Evolutionary conservation across 53 echinoderm and acorn worm genomes (phyloP), one percentile per base, ranked within the genome.

Genomic region (Hippasteria phrygiana): DNA sequence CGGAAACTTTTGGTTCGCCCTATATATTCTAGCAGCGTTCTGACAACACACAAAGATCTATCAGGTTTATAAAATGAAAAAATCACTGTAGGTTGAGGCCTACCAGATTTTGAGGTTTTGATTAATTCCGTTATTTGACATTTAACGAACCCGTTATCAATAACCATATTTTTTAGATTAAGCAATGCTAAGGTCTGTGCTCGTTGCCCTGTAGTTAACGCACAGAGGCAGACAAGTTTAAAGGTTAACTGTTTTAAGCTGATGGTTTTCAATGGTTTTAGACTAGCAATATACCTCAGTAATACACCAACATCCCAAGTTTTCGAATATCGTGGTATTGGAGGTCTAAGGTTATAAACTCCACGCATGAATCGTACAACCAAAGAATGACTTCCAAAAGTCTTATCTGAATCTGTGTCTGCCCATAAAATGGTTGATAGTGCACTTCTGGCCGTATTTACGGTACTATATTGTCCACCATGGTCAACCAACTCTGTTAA

Each of bases 301-400:
- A n/a, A n/a, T n/a, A 72, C 3, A 41, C 1, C 14, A 18, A 72
- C 40, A 24, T 72, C 72, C 72, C 72, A 72, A n/a, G 72, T 72
- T 3, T 16, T 16, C 0, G 72, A 5, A 10, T 41, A 72, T 20
- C 72, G 42, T 13, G 72, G 72, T 10, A 72, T 16, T 38, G 2
- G 72, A 11, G 72, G 72, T 18, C 72, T 72, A 12, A 72, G 26
- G 41, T n/a, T n/a, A n/a, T n/a, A n/a, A n/a, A n/a, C n/a, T n/a
- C n/a, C n/a, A n/a, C n/a, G n/a, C n/a, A n/a, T 72, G 26, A 72
- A 72, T 24, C 72, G 16, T 4, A 6, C 38, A 13, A 39, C 40
- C 4, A 71, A 37, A 1, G 71, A 37, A 22, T 6, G 37, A 22
- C 22, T 71, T 20, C 72, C 72, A 72, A 40, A 72, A 3, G 72